These are phyloP conservation scores for Rhynchopsitta pachyrhyncha DNA, from an alignment of 2,113 vertebrate species.

Conservation along the genomic window DNA sequence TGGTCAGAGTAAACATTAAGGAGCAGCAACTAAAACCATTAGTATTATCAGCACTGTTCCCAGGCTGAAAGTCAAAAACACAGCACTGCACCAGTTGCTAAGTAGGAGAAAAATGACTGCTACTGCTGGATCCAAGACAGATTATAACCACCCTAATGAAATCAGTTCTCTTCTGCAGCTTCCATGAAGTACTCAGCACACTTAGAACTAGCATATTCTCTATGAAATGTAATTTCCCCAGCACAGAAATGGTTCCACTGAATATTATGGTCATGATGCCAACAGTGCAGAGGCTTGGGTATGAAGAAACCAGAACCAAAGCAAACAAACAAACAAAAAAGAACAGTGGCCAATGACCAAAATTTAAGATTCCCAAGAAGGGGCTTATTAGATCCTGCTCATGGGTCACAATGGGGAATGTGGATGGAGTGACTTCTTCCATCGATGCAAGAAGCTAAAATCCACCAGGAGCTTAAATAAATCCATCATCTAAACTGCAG, in stretches of 20 bases:
- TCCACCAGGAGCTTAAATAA: neutral
- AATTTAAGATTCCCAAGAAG: neutral
- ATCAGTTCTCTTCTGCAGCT: neutral
- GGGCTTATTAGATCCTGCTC: accelerated
- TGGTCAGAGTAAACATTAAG: too few species aligned
- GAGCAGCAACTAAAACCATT: too few species aligned
- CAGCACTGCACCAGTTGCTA: too few species aligned
- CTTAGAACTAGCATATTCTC: neutral
- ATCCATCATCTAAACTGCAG: neutral
- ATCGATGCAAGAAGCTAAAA: neutral
- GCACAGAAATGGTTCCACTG: neutral
- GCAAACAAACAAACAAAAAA: neutral
- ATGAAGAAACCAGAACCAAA: neutral
- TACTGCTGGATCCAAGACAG: too few species aligned
- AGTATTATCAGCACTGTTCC: too few species aligned
- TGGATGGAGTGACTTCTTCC: neutral
- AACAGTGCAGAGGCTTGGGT: neutral
- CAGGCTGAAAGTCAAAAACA: too few species aligned
- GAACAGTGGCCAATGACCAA: neutral
- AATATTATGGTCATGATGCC: neutral
- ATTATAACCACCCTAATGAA: neutral
- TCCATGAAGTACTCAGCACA: neutral
- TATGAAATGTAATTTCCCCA: neutral
- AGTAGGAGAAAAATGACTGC: too few species aligned
- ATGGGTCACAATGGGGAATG: neutral